These are phyloP conservation scores for Herpailurus yagouaroundi DNA, from an alignment of 2,113 vertebrate genomes.

Conservation along the genomic window DNA sequence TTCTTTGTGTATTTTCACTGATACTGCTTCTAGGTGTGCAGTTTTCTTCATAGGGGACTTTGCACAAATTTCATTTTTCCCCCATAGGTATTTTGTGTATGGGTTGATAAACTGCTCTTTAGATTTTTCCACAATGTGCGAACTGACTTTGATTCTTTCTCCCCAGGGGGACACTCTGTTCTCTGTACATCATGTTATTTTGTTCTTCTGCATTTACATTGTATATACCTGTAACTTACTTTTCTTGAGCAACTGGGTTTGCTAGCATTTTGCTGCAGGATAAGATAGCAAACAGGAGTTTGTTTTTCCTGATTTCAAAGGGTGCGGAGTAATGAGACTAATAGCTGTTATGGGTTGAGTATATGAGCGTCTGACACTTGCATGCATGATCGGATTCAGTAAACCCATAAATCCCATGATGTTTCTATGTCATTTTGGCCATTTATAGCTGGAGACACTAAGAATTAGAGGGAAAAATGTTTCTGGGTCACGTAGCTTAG, in stretches of 20 bases:
- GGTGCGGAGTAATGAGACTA: neutral
- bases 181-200: neutral
- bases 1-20: neutral
- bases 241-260: neutral
- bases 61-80: neutral
- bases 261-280: neutral
- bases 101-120: neutral
- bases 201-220: neutral
- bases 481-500: neutral
- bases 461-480: neutral
- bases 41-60: neutral
- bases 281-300: neutral
- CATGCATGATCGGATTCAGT: neutral
- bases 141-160: neutral
- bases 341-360: neutral
- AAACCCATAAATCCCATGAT: neutral
- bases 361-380: neutral
- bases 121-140: neutral
- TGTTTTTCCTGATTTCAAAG: neutral
- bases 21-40: neutral
- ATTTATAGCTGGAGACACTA: neutral
- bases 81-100: neutral
- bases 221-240: neutral
- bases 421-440: neutral
- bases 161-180: neutral